These are phyloP conservation scores for Fopius arisanus DNA, from an alignment of 1,140 invertebrate species.

Conservation along the genomic window DNA sequence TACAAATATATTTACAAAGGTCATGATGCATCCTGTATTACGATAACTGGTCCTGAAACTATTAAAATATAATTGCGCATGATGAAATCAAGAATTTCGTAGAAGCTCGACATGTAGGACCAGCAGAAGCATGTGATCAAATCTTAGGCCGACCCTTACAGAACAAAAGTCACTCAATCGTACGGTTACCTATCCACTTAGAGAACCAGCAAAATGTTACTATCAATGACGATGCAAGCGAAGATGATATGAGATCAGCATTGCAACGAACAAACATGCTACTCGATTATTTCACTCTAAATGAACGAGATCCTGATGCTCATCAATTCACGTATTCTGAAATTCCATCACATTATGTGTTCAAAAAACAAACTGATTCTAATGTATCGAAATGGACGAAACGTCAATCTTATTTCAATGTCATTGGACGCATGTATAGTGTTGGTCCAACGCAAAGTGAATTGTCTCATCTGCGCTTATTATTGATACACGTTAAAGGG, in stretches of 20 bases:
- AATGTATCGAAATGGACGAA: constrained; percentile 26
- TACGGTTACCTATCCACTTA: background rate
- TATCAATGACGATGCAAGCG: background rate
- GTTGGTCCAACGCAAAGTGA: constrained; percentile 32
- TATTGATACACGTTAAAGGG: constrained; percentile 25
- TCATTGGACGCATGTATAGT: constrained; percentile 31
- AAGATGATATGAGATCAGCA: background rate
- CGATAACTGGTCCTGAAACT: background rate
- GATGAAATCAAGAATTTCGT: constrained; percentile 1
- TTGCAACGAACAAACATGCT: constrained; percentile 9
- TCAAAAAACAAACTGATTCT: constrained; percentile 1
- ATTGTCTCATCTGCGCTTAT: constrained; percentile 29
- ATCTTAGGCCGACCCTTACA: background rate
- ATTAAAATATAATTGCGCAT: background rate
- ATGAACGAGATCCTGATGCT: background rate
- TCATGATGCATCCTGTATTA: background rate
- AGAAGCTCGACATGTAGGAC: background rate
- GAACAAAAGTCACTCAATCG: constrained; percentile 1
- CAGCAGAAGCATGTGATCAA: background rate
- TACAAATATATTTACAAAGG: constrained; percentile 21
- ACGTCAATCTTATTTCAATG: constrained; percentile 24
- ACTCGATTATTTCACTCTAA: constrained; percentile 32
- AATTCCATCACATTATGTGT: constrained; percentile 27
- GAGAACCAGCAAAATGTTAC: background rate
- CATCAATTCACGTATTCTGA: constrained; percentile 1